Evolutionary conservation across 2,797 vertebrate species (phyloP), one percentile per base, ranked within the genome.

Genomic region (Natrix natrix): DNA sequence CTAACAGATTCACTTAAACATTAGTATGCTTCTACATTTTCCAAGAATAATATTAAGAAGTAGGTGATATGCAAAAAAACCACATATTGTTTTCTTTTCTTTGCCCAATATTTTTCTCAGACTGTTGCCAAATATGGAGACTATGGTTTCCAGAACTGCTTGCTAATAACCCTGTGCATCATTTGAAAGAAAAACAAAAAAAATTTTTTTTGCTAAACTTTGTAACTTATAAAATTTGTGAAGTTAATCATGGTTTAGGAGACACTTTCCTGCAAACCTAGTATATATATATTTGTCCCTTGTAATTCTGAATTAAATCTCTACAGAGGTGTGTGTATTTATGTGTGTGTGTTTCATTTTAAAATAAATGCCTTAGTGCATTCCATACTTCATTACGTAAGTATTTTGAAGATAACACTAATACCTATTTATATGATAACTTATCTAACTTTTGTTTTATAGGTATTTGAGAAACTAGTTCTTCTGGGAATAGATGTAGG

Each of bases 401-500:
- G 59, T 93, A 32, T 37, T 37, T 90, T 24, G 2, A 95, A 89
- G 28, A 93, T 87, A 54, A 43, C 90, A 37, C 61, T 13, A 54
- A 8, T 83, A 48, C 8, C 60, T 1, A 17, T 52, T 91, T n/a
- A 24, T 57, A 93, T 91, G 48, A 48, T 24, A 37, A 57, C 66
- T n/a, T 2, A 2, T 86, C 37, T 63, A 92, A 88, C 89, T 90
- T 78, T 94, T 96, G 12, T 94, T 86, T 97, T 95, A 2, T 94
- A 99, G 99, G 99, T 99, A 56, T 99, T 99, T 97, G 99, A 99
- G 96, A 98, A 98, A 92, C 97, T 99, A 93, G 89, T 99, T 94
- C 98, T 98, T 95, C 98, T 99, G 20, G 97, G 98, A 96, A 95
- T 98, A 37, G 97, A 98, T 96, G 96, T 98, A 22, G 98, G 98